Conservation (phyloP, 1,140 invertebrate genomes). For the Drosophila kurseongensis region DNA sequence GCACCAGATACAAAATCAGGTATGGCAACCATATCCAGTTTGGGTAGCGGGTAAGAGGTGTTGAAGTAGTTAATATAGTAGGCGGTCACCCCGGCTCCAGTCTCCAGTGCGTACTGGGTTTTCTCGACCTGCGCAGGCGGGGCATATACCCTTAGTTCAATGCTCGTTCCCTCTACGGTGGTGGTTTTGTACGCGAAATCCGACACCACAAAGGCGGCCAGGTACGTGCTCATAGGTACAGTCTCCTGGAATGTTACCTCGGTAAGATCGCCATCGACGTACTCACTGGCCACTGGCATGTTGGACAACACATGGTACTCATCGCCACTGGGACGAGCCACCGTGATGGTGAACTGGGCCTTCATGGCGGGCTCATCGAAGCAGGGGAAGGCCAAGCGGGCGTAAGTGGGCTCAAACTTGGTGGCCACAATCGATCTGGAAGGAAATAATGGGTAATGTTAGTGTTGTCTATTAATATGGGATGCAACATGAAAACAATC, state of each 20-base stretch:
- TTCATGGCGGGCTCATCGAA: conserved; percentile 98
- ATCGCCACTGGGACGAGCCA: conserved; percentile 88
- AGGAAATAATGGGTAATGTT: conserved; percentile 23
- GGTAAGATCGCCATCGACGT: conserved; percentile 56
- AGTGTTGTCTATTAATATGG: neutral
- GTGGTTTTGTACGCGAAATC: conserved; percentile 90
- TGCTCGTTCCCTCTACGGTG: conserved; percentile 86
- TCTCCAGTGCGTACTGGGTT: conserved; percentile 91
- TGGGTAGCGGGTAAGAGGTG: conserved; percentile 93
- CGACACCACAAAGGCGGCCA: conserved; percentile 95
- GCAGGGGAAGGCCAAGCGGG: conserved; percentile 95
- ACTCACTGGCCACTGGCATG: conserved; percentile 86
- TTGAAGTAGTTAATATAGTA: conserved; percentile 95
- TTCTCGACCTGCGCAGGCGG: conserved; percentile 90
- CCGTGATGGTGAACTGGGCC: conserved; percentile 92
- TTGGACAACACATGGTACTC: conserved; percentile 92
- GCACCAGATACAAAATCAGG: conserved; percentile 98
- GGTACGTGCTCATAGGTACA: conserved; percentile 96
- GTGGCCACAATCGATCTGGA: conserved; percentile 92
- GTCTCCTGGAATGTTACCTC: conserved; percentile 90
- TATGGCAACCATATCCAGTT: conserved; percentile 96
- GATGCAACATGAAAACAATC: neutral
- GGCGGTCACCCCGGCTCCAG: conserved; percentile 92
- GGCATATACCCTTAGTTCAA: conserved; percentile 90
- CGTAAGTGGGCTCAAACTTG: conserved; percentile 97